Evolutionary conservation across 2,888 invertebrate genomes (phyloP).

Genomic region (Spisula solida): DNA sequence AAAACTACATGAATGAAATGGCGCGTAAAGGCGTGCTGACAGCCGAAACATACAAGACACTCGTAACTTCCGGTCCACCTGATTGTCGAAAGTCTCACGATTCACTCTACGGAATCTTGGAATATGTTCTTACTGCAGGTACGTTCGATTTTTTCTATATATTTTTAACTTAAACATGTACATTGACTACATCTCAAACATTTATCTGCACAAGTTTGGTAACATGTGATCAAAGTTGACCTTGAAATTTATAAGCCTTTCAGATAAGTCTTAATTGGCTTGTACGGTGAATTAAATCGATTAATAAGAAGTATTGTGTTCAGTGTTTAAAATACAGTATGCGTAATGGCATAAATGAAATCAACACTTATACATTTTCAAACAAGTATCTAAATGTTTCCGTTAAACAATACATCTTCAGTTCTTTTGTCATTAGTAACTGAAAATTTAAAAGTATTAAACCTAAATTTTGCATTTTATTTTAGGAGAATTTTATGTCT

Average conservation of each 20-base stretch:
- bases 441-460: background rate
- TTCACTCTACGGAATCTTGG: slow-evolving; percentile 83
- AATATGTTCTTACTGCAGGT: slow-evolving; percentile 85
- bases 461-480: slow-evolving; percentile 40
- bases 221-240: background rate
- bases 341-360: no score
- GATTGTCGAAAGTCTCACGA: slow-evolving; percentile 82
- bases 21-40: slow-evolving; percentile 82
- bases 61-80: slow-evolving; percentile 82
- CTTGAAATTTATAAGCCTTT: background rate
- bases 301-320: no score
- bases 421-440: background rate
- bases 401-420: no score
- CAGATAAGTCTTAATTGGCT: no score
- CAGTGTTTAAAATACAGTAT: no score
- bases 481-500: slow-evolving; percentile 69
- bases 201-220: no score
- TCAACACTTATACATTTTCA: no score
- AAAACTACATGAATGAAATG: slow-evolving; percentile 84
- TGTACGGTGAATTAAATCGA: no score
- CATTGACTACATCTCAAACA: no score
- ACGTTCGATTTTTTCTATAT: slow-evolving; percentile 12
- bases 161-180: no score
- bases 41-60: slow-evolving; percentile 83
- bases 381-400: no score